A percentile compares a stretch with the other conserved stretches of the same genome.
These are phyloP conservation scores for Trichonephila clavipes DNA, from an alignment of 1,140 invertebrate species.

Conservation along the genomic window DNA sequence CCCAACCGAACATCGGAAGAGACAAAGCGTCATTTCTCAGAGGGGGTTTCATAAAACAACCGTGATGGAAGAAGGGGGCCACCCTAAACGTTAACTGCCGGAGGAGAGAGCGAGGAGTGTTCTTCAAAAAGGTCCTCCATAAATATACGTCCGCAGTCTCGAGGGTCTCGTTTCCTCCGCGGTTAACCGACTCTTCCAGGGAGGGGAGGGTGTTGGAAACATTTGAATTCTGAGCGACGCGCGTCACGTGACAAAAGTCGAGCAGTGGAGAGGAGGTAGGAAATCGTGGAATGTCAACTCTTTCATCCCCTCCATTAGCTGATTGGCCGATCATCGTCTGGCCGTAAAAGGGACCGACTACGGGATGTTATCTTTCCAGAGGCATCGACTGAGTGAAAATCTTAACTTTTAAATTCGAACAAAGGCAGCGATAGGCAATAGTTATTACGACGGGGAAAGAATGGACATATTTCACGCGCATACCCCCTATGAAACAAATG, in stretches of 20 bases:
- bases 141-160: constrained; percentile 6
- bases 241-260: neutral
- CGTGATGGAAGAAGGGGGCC: neutral
- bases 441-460: too few species aligned
- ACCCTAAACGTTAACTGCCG: neutral
- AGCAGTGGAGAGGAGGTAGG: neutral
- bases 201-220: neutral
- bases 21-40: too few species aligned
- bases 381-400: too few species aligned
- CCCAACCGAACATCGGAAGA: too few species aligned
- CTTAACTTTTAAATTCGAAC: too few species aligned
- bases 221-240: neutral
- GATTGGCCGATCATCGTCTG: neutral
- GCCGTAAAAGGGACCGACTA: too few species aligned
- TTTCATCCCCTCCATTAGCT: neutral
- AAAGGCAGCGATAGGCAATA: too few species aligned
- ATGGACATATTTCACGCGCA: too few species aligned
- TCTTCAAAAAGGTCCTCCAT: constrained; percentile 1
- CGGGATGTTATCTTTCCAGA: too few species aligned
- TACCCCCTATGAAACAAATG: too few species aligned
- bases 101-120: neutral
- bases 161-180: neutral
- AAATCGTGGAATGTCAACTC: neutral
- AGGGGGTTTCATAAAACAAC: too few species aligned
- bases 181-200: neutral